These are phyloP conservation scores for Drosophila rhopaloa DNA, from an alignment of 1,140 invertebrate species.

Conservation along the genomic window DNA sequence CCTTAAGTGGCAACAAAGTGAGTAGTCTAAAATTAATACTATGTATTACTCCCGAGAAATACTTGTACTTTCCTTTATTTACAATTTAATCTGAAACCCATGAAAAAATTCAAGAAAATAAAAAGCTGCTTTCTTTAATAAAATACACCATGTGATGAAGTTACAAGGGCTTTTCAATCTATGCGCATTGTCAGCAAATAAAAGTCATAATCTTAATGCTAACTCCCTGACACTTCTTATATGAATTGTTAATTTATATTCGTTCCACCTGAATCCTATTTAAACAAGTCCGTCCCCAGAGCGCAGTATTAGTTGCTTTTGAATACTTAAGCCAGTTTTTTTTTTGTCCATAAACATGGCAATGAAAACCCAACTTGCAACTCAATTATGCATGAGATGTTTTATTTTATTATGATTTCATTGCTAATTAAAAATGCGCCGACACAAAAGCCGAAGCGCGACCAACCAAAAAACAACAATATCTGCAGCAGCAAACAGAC, in stretches of 20 bases:
- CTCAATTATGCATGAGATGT: constrained; percentile 67
- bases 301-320: constrained; percentile 10
- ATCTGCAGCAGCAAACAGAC: constrained; percentile 40
- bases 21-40: too few species aligned
- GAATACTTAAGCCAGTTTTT: constrained; percentile 32
- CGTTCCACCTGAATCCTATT: constrained; percentile 15
- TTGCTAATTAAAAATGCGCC: constrained; percentile 77
- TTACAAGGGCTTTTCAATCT: neutral
- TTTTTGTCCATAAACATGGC: constrained; percentile 39
- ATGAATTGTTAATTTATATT: constrained; percentile 26
- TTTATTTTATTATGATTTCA: constrained; percentile 73
- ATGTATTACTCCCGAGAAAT: too few species aligned
- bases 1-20: too few species aligned
- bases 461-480: constrained; percentile 32
- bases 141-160: neutral
- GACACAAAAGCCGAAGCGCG: constrained; percentile 45
- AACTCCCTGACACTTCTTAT: neutral
- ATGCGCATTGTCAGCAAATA: neutral
- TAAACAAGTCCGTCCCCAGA: constrained; percentile 1
- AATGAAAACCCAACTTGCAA: constrained; percentile 64
- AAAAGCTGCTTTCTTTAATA: neutral
- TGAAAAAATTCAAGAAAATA: too few species aligned
- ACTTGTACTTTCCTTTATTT: too few species aligned
- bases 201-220: neutral
- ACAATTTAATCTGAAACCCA: too few species aligned